Evolutionary conservation across 2,888 invertebrate genomes (phyloP).

Genomic region (Drosophila cyrtoloma): DNA sequence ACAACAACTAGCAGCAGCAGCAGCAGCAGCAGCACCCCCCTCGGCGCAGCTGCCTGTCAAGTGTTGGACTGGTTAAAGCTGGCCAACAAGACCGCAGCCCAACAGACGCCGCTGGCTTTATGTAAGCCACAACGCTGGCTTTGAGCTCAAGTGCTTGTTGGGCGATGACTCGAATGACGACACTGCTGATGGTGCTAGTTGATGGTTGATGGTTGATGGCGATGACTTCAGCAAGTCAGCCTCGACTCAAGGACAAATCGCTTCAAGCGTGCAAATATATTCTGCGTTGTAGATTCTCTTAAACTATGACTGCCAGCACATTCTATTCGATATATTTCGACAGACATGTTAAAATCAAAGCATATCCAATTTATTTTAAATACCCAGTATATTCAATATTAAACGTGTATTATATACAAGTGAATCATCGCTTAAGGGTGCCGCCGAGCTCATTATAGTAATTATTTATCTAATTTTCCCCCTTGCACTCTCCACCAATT

Average conservation of each 20-base stretch:
- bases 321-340: conserved; percentile 21
- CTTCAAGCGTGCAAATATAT: conserved; percentile 70
- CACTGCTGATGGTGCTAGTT: neutral
- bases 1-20: conserved; percentile 9
- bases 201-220: conserved; percentile 20
- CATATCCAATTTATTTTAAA: conserved; percentile 14
- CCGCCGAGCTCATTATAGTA: neutral
- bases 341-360: conserved; percentile 48
- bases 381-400: conserved; percentile 11
- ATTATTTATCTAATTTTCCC: neutral
- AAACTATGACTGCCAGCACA: conserved; percentile 3
- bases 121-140: conserved; percentile 52
- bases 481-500: neutral
- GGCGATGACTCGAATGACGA: conserved; percentile 47
- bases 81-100: conserved; percentile 28
- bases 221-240: conserved; percentile 65
- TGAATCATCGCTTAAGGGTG: neutral
- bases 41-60: neutral
- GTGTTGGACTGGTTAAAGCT: conserved; percentile 35
- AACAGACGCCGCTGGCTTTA: conserved; percentile 33
- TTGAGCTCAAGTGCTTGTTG: conserved; percentile 54
- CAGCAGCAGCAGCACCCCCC: neutral
- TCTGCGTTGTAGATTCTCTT: conserved; percentile 34
- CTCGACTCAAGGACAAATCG: conserved; percentile 75
- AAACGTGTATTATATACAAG: neutral